Evolutionary conservation across 2,888 invertebrate species (phyloP).

Genomic region (Ochropacha duplaris): DNA sequence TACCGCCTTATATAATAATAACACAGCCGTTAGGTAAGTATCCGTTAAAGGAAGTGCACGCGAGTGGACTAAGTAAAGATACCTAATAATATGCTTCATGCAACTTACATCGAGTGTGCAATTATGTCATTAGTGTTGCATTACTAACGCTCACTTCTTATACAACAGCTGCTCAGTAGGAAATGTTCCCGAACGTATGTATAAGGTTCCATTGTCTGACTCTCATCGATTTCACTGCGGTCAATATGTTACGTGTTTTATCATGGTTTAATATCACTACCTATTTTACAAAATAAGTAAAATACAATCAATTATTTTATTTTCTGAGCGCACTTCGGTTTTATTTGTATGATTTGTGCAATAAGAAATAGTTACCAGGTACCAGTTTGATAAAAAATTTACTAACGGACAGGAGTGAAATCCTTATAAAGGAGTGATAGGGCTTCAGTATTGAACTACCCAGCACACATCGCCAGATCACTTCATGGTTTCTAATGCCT

Average conservation of each 20-base stretch:
- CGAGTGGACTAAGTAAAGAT: slow-evolving; percentile 24
- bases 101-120: slow-evolving; percentile 21
- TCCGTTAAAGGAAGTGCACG: slow-evolving; percentile 29
- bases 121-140: slow-evolving; percentile 29
- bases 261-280: background rate
- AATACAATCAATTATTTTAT: no score
- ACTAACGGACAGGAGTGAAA: no score
- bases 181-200: background rate
- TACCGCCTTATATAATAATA: background rate
- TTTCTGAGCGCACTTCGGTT: no score
- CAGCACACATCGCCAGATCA: no score
- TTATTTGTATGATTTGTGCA: no score
- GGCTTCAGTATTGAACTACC: no score
- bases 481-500: no score
- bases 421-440: no score
- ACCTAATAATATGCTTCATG: slow-evolving; percentile 23
- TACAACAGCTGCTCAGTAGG: background rate
- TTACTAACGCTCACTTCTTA: slow-evolving; percentile 21
- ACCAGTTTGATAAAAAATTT: no score
- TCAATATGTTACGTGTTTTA: background rate
- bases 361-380: no score
- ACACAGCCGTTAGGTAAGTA: background rate
- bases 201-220: background rate
- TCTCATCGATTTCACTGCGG: background rate
- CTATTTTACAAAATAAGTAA: no score